These are phyloP conservation scores for Phyllotreta striolata DNA, from an alignment of 2,888 invertebrate species.

Conservation along the genomic window DNA sequence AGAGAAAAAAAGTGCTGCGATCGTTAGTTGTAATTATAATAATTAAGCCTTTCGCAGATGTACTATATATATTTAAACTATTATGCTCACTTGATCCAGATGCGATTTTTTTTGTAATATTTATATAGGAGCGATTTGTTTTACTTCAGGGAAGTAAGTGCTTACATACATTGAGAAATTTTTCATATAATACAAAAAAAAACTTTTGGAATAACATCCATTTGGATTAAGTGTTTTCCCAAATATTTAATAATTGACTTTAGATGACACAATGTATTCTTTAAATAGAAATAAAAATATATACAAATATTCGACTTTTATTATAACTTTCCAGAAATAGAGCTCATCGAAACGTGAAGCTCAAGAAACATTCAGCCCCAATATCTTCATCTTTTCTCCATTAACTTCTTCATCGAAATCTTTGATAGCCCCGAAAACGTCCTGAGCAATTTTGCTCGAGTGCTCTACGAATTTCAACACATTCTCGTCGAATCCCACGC, in stretches of 20 bases:
- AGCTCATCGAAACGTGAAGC: too few relatives aligned
- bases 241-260: constrained; percentile 61
- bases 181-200: constrained; percentile 45
- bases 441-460: too few relatives aligned
- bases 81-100: constrained; percentile 58
- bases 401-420: too few relatives aligned
- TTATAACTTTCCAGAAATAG: not conserved
- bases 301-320: constrained; percentile 17
- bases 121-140: constrained; percentile 50
- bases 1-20: constrained; percentile 56
- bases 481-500: too few relatives aligned
- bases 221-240: constrained; percentile 58
- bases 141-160: constrained; percentile 59
- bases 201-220: constrained; percentile 50
- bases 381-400: too few relatives aligned
- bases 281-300: constrained; percentile 60
- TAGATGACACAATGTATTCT: constrained; percentile 63
- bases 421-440: too few relatives aligned
- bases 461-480: too few relatives aligned
- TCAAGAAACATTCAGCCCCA: too few relatives aligned
- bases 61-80: constrained; percentile 55
- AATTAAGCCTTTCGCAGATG: constrained; percentile 61
- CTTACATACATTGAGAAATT: constrained; percentile 48
- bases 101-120: constrained; percentile 46
- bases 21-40: constrained; percentile 58